Evolutionary conservation across 1,140 invertebrate species (phyloP), one percentile per base, ranked within the genome.

Genomic region (Ips nitidus): DNA sequence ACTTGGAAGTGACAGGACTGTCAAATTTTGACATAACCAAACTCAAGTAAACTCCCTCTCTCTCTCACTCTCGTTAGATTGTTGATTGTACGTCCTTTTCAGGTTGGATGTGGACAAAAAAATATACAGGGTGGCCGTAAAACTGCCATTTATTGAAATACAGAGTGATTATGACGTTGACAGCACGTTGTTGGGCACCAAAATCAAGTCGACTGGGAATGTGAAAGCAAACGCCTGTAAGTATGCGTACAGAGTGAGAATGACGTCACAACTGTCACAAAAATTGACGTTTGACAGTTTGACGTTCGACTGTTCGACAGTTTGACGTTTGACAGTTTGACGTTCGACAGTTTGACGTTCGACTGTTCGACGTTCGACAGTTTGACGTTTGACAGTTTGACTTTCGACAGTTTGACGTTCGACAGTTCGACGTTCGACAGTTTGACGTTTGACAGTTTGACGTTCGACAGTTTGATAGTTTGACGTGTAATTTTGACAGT

Each of bases 161-260:
- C n/a, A 60, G 0, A 84, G 84, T 0, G 79, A 82, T 45, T 88
- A 87, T 74, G 82, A 84, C 57, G 73, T 88, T 6, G 82, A 84
- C 70, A 81, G 82, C 0, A 83, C 80, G 57, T 80, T 88, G 52
- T 64, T 88, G 2, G 80, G 69, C 6, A 67, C 69, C 22, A 70
- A 75, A 37, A 71, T 78, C 39, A 74, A 76, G 65, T 71, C 73
- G 45, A 43, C 69, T 6, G 76, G 76, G 47, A 71, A 71, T 59
- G 73, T 76, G 47, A 47, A 57, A 39, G 75, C 75, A 22, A 75
- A 78, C 64, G 72, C 70, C 40, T 75, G 76, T 77, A 72, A 76
- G 72, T 70, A 55, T 38, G 22, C 22, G 22, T 22, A 22, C 22
- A 22, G 22, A 22, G 22, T 22, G 22, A 22, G 22, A 0, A 22